These are phyloP conservation scores for Leptopilina clavipes DNA, from an alignment of 1,140 invertebrate species.

Conservation along the genomic window DNA sequence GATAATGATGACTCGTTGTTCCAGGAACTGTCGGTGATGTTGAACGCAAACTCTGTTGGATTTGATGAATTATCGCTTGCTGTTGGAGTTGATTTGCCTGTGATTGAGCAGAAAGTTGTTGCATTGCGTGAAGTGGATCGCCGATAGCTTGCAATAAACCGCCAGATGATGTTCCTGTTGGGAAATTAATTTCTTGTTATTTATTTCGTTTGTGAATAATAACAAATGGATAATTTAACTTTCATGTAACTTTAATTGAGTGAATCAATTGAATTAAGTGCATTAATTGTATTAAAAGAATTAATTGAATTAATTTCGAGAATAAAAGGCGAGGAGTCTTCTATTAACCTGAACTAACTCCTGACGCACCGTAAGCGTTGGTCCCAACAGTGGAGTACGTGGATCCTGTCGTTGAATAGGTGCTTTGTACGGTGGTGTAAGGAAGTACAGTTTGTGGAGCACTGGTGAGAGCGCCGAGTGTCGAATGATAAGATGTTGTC, in stretches of 20 bases:
- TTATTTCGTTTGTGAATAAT: no score
- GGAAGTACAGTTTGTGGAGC: conserved; percentile 68
- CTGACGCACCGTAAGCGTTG: conserved; percentile 70
- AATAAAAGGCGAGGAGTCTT: neutral
- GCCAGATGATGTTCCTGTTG: conserved; percentile 65
- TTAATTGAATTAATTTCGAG: neutral
- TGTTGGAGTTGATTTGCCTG: conserved; percentile 73
- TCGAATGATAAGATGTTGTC: conserved; percentile 67
- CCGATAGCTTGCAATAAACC: conserved; percentile 69
- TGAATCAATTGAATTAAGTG: no score
- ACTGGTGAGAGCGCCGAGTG: conserved; percentile 64
- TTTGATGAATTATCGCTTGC: conserved; percentile 73
- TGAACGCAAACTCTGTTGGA: conserved; percentile 71
- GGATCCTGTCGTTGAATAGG: conserved; percentile 65
- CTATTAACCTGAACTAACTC: conserved; percentile 65
- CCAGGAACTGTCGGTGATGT: conserved; percentile 68
- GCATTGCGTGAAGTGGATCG: conserved; percentile 73
- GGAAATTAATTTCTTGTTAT: no score
- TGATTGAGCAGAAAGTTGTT: conserved; percentile 72
- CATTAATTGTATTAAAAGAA: no score
- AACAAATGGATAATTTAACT: neutral
- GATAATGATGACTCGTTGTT: conserved; percentile 65
- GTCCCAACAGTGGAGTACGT: conserved; percentile 71
- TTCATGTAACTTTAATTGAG: no score
- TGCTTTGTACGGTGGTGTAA: conserved; percentile 66